phyloP scores from a whole-genome alignment of 2,888 invertebrate genomes.

The Anagyrus pseudococci region DNA sequence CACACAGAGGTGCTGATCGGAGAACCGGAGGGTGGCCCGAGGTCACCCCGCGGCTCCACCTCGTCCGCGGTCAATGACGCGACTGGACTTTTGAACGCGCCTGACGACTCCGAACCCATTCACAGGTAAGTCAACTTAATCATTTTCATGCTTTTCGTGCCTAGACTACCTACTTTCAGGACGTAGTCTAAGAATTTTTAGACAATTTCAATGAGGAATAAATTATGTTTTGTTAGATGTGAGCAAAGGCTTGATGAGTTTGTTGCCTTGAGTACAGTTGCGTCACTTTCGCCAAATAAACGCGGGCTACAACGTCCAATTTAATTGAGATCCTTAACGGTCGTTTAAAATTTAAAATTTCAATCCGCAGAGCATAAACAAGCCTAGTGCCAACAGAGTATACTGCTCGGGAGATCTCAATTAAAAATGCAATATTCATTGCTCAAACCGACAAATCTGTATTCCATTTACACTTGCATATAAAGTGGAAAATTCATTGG shows the following conservation, averaged over 20 bases:
- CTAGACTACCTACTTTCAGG: too few relatives aligned
- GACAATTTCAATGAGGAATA: too few relatives aligned
- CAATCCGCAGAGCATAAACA: background rate
- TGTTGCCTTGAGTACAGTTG: too few relatives aligned
- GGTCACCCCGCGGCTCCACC: slow-evolving; percentile 60
- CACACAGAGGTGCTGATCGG: slow-evolving; percentile 78
- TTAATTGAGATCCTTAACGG: too few relatives aligned
- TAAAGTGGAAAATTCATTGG: background rate
- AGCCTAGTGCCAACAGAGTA: too few relatives aligned
- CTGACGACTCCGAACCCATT: slow-evolving; percentile 56
- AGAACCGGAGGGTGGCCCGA: slow-evolving; percentile 62
- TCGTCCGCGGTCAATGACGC: slow-evolving; percentile 57
- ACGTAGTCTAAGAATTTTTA: too few relatives aligned
- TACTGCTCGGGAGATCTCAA: background rate
- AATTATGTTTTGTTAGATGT: too few relatives aligned
- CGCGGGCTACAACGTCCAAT: too few relatives aligned
- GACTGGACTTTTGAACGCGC: slow-evolving; percentile 46
- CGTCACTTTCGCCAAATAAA: too few relatives aligned
- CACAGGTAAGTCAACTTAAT: slow-evolving; percentile 48
- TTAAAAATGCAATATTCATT: slow-evolving; percentile 26
- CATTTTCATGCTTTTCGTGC: background rate
- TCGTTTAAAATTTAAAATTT: slow-evolving; percentile 12
- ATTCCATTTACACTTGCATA: slow-evolving; percentile 2
- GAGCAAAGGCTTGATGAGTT: too few relatives aligned
- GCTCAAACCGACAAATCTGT: background rate